A percentile compares a stretch with the other conserved stretches of the same genome.
phyloP scores from a whole-genome alignment of 2,113 vertebrate genomes.

The Craseonycteris thonglongyai region DNA sequence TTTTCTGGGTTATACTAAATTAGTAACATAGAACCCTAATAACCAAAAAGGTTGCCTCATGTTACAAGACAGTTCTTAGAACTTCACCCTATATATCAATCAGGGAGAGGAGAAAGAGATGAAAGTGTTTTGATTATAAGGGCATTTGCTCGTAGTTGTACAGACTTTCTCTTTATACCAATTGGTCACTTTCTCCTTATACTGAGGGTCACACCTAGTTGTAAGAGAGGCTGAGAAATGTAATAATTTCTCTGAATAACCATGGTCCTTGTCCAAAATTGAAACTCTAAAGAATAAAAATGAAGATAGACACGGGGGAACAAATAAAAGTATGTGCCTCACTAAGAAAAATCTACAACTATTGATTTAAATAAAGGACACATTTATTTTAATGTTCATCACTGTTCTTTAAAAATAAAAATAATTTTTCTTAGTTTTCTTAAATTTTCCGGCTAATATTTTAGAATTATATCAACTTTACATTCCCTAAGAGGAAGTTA shows the following conservation, averaged over 20 bases:
- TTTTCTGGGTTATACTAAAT: not conserved
- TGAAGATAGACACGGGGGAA: not conserved
- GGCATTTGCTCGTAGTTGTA: not conserved
- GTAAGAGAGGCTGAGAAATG: not conserved
- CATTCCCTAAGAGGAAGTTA: not conserved
- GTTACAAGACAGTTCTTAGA: not conserved
- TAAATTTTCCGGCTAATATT: too few relatives aligned
- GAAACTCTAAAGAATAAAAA: not conserved
- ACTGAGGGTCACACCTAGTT: not conserved
- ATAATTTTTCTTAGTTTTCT: not conserved
- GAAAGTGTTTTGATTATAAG: not conserved
- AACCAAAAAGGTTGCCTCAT: not conserved
- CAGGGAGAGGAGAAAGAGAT: not conserved
- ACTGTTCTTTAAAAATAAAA: slow-evolving; percentile 15
- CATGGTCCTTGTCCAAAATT: not conserved
- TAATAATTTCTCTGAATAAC: not conserved
- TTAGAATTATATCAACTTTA: not conserved
- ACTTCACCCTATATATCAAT: not conserved
- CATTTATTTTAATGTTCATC: not conserved
- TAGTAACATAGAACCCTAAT: not conserved
- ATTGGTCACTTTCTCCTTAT: too few relatives aligned
- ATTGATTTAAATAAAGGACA: not conserved
- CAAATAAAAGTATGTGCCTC: not conserved
- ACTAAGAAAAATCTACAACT: not conserved
- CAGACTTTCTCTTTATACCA: not conserved